Conservation (phyloP, 2,113 vertebrate species). For the Neogale vison region DNA sequence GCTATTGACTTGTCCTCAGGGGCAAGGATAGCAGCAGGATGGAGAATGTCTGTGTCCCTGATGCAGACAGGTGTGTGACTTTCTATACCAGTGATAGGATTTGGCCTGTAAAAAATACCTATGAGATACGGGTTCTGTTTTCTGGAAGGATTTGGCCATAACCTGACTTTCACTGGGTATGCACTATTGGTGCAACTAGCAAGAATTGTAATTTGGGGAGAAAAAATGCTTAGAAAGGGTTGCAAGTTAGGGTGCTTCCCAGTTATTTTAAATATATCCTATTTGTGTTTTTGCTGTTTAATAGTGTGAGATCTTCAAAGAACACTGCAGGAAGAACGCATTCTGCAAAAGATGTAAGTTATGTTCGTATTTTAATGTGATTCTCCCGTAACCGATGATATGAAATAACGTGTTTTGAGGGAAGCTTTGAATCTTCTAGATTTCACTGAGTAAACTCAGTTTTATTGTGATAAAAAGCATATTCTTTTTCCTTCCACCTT, state of each 20-base stretch:
- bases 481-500: not conserved
- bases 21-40: not conserved
- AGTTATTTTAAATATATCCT: not conserved
- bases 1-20: not conserved
- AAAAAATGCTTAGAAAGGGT: not conserved
- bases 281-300: conserved; percentile 36
- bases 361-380: not conserved
- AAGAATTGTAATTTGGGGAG: not conserved
- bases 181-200: not conserved
- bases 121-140: not conserved
- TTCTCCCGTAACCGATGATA: not conserved
- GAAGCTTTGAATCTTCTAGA: not conserved
- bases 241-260: not conserved
- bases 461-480: not conserved
- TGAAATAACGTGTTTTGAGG: not conserved
- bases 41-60: not conserved
- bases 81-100: not conserved
- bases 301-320: conserved; percentile 9
- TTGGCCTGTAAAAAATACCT: not conserved
- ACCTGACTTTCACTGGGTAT: not conserved
- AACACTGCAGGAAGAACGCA: conserved; percentile 15
- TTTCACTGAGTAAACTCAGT: not conserved
- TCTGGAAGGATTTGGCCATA: not conserved
- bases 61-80: not conserved
- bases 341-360: conserved; percentile 59